Evolutionary conservation across 2,888 invertebrate species (phyloP), one percentile per base, ranked within the genome.

Genomic region (Aromia moschata): DNA sequence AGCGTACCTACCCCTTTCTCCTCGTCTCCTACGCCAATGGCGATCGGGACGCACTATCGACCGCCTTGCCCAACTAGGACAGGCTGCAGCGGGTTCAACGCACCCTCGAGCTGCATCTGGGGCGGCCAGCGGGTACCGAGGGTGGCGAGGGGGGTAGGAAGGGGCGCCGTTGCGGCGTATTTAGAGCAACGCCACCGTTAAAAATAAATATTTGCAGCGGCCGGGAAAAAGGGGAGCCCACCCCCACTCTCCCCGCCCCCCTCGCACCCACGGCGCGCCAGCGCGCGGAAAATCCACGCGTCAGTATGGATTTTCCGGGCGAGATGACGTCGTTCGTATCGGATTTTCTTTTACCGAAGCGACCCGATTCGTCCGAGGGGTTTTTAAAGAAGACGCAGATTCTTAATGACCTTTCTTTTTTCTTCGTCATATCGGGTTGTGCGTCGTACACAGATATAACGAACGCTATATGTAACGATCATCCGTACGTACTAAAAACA

Each of bases 41-140:
- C 16, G 4, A 18, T 5, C n/a, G 37, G 47, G 47, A 20, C 53
- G 62, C 33, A 52, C 52, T 65, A 65, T 65, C 62, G 65, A 65
- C 62, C 65, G 62, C 45, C 36, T 54, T 60, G n/a, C 59, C 55
- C 60, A 65, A 65, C 56, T 65, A 62, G 65, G 62, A 65, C 65
- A 65, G 43, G 62, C 60, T 68, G 65, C 64, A 66, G 51, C 49
- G 62, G 37, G 68, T 65, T 68, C 65, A 64, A 62, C 59, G 68
- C 53, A 64, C 68, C 62, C 55, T n/a, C 52, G 53, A 52, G 58
- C 62, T 62, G 60, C 62, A 65, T 41, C 61, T 68, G 36, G 67
- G 51, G 47, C 47, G 36, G 25, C n/a, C n/a, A 20, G 37, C 20
- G 49, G 44, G 56, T 41, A 33, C 36, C 15, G 53, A 36, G 41